Conservation (phyloP, 2,888 invertebrate species). For the Tenthredo livida region DNA sequence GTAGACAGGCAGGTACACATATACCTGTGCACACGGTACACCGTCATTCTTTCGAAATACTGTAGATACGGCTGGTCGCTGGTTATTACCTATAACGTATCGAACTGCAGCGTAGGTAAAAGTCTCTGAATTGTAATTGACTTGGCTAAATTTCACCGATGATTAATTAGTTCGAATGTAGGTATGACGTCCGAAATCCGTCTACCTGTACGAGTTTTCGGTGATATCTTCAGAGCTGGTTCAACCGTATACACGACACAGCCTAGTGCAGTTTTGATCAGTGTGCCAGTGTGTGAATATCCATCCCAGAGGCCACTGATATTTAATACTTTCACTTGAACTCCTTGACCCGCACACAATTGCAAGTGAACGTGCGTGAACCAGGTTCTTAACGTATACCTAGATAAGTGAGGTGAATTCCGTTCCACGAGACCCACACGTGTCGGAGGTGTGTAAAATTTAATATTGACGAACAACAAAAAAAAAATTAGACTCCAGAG, state of each 20-base stretch:
- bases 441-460: neutral
- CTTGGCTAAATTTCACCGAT: no score
- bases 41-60: neutral
- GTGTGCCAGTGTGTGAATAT: slow-evolving; percentile 54
- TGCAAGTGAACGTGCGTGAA: slow-evolving; percentile 56
- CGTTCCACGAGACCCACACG: slow-evolving; percentile 25
- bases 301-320: slow-evolving; percentile 68
- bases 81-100: neutral
- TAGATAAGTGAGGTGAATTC: neutral
- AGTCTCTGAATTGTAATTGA: neutral
- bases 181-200: no score
- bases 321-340: slow-evolving; percentile 77
- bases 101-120: neutral
- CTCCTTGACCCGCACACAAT: slow-evolving; percentile 74
- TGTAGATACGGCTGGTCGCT: neutral
- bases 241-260: neutral
- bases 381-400: neutral
- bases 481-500: neutral
- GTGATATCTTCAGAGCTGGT: neutral
- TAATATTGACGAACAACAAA: neutral
- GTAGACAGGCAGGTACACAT: neutral
- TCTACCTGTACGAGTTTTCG: neutral
- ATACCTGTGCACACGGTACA: neutral
- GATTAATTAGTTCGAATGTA: no score
- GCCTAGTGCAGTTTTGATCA: neutral